Conservation (phyloP, 1,140 invertebrate species). For the Oryctes rhinoceros region DNA sequence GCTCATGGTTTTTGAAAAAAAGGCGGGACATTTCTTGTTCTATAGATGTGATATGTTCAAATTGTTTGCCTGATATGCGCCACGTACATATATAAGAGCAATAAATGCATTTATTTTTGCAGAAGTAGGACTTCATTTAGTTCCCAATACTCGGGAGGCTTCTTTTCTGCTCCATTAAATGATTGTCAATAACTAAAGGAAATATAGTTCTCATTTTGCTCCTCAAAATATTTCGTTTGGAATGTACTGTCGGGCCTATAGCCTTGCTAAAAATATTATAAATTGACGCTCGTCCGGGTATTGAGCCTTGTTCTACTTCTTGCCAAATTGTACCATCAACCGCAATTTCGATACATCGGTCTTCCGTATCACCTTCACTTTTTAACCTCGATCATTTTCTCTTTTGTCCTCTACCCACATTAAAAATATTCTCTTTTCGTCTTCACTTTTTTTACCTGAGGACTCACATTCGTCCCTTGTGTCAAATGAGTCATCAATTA, state of each 20-base stretch:
- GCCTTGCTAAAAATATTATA: no score
- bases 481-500: constrained; percentile 22
- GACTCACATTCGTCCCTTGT: constrained; percentile 12
- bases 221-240: no score
- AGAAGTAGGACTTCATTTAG: constrained; percentile 48
- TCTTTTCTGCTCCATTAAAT: constrained; percentile 49
- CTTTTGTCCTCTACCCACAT: constrained; percentile 16
- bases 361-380: constrained; percentile 10
- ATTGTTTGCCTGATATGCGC: constrained; percentile 47
- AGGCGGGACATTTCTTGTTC: no score
- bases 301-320: no score
- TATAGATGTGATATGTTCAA: no score
- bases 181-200: constrained; percentile 49
- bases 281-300: no score
- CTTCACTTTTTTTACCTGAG: no score
- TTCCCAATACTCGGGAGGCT: constrained; percentile 45
- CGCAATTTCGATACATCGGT: constrained; percentile 35
- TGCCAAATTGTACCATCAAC: constrained; percentile 2
- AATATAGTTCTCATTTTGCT: no score
- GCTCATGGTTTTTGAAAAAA: no score
- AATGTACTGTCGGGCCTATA: no score
- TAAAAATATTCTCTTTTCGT: constrained; percentile 12
- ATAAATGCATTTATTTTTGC: constrained; percentile 54
- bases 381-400: constrained; percentile 27
- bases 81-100: constrained; percentile 53